A percentile compares a stretch with the other conserved stretches of the same genome.
Conservation (phyloP, 2,113 vertebrate species). For the Actinemys pallida region DNA sequence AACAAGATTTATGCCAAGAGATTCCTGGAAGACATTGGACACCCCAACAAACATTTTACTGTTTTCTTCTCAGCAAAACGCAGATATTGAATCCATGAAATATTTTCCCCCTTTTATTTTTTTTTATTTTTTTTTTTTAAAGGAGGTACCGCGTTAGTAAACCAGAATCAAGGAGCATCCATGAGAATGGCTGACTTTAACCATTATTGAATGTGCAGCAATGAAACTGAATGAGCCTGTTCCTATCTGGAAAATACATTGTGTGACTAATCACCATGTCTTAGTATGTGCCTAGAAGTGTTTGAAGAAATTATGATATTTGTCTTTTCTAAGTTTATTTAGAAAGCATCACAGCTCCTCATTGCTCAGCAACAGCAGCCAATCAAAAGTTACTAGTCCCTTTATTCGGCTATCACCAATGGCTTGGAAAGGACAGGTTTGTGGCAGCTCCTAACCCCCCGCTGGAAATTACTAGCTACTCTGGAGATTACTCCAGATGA, state of each 20-base stretch:
- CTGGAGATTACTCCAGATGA: constrained; percentile 71
- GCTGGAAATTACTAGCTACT: constrained; percentile 63
- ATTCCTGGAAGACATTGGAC: not conserved
- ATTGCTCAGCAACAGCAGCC: not conserved
- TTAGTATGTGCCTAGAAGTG: not conserved
- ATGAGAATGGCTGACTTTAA: not conserved
- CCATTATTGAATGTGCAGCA: not conserved
- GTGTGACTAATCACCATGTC: not conserved
- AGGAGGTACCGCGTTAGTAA: not conserved
- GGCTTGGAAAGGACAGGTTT: not conserved
- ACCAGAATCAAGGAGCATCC: not conserved
- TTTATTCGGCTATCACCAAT: constrained; percentile 45
- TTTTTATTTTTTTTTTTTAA: no score
- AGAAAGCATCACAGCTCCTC: not conserved
- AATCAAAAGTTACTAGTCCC: not conserved
- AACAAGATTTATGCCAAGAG: not conserved
- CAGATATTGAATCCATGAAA: not conserved
- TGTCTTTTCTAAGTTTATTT: not conserved
- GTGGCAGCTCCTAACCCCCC: constrained; percentile 40
- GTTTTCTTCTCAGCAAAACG: not conserved
- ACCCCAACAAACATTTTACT: not conserved
- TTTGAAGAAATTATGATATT: not conserved
- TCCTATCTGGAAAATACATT: not conserved
- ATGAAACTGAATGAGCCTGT: not conserved
- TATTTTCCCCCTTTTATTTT: not conserved